These are phyloP conservation scores for Equus przewalskii DNA, from an alignment of 2,113 vertebrate genomes.

Conservation along the genomic window DNA sequence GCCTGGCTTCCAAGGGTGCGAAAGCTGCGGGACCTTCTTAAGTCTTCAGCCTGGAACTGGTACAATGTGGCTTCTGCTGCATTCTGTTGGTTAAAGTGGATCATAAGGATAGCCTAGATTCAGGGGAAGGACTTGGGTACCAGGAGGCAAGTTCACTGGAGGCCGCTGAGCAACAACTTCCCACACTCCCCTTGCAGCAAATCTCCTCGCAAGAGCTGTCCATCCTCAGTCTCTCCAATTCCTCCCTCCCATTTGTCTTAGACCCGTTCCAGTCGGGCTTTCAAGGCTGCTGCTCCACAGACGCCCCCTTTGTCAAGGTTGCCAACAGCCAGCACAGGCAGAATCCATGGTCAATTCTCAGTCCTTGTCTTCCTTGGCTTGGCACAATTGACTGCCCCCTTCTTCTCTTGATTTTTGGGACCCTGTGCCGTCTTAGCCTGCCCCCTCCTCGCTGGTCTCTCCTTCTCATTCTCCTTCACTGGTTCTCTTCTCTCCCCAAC, in stretches of 20 bases:
- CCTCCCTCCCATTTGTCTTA: neutral
- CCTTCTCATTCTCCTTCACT: neutral
- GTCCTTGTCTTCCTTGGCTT: too few species aligned
- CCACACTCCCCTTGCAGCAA: neutral
- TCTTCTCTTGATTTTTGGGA: neutral
- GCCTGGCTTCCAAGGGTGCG: neutral
- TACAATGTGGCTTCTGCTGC: neutral
- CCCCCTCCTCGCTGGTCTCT: neutral
- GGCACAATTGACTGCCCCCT: neutral
- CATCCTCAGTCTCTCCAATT: neutral
- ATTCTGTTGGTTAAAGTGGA: neutral
- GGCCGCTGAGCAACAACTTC: neutral
- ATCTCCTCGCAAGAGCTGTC: neutral
- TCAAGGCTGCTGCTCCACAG: neutral
- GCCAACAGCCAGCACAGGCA: neutral
- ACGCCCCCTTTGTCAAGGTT: neutral
- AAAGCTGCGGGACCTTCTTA: neutral
- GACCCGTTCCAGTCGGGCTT: neutral
- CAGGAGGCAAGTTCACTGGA: neutral
- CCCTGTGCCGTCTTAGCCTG: too few species aligned
- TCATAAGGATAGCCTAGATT: neutral
- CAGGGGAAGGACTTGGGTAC: neutral
- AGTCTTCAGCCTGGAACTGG: neutral
- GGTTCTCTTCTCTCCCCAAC: neutral
- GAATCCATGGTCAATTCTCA: neutral